Evolutionary conservation across 2,888 invertebrate genomes (phyloP).

Genomic region (Machimus atricapillus): DNA sequence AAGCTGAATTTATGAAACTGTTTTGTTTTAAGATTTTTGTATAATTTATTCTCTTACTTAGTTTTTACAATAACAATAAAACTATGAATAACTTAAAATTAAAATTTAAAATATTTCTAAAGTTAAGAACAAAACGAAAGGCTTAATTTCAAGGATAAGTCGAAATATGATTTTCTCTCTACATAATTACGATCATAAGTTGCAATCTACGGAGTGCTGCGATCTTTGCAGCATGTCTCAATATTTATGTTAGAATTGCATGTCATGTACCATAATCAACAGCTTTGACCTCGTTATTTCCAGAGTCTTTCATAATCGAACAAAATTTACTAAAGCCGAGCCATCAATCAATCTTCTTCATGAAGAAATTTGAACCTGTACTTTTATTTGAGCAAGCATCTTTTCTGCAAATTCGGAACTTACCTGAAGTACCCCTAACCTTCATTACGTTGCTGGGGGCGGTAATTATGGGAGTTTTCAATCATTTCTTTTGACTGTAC

Average conservation of each 20-base stretch:
- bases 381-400: not conserved
- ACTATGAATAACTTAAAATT: not conserved
- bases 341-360: not conserved
- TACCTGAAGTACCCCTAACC: not conserved
- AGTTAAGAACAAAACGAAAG: not conserved
- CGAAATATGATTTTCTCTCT: not conserved
- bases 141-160: not conserved
- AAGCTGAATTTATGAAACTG: no score
- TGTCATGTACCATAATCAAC: not conserved
- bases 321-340: not conserved
- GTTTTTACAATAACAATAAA: no score
- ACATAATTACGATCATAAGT: not conserved
- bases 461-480: not conserved
- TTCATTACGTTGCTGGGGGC: not conserved
- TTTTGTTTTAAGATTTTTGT: no score
- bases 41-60: no score
- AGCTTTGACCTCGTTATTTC: not conserved
- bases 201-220: not conserved
- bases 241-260: not conserved
- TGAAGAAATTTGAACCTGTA: not conserved
- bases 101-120: not conserved
- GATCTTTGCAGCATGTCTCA: not conserved
- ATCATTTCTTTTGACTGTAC: not conserved
- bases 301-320: not conserved
- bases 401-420: not conserved